phyloP scores from a whole-genome alignment of 2,888 invertebrate species.

The Eurois occulta region DNA sequence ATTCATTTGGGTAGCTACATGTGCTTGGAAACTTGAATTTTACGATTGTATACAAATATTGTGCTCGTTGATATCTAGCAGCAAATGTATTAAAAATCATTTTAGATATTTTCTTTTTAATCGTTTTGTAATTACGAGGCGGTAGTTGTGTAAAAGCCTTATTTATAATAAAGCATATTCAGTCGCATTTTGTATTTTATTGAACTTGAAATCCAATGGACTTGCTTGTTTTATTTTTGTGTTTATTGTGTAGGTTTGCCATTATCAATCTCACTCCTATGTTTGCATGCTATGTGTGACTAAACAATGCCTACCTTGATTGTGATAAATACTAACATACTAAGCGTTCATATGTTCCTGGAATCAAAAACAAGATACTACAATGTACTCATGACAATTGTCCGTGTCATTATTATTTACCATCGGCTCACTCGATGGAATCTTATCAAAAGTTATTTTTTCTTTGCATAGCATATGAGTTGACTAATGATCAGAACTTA shows the following conservation, averaged over 20 bases:
- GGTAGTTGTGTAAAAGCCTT: slow-evolving; percentile 86
- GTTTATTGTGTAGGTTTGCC: slow-evolving; percentile 90
- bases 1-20: slow-evolving; percentile 68
- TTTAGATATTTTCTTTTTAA: slow-evolving; percentile 73
- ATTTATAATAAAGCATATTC: slow-evolving; percentile 89
- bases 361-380: slow-evolving; percentile 24
- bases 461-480: slow-evolving; percentile 50
- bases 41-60: slow-evolving; percentile 73
- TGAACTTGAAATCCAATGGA: slow-evolving; percentile 74
- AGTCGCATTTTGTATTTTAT: slow-evolving; percentile 87
- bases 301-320: slow-evolving; percentile 56
- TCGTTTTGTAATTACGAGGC: slow-evolving; percentile 85
- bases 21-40: slow-evolving; percentile 61
- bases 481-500: slow-evolving; percentile 4
- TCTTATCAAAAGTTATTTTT: slow-evolving; percentile 48
- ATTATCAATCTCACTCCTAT: slow-evolving; percentile 77
- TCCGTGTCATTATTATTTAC: slow-evolving; percentile 13
- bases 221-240: slow-evolving; percentile 80
- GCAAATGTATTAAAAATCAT: slow-evolving; percentile 67
- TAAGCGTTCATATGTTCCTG: slow-evolving; percentile 43
- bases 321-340: slow-evolving; percentile 57
- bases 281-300: slow-evolving; percentile 68
- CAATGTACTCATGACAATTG: slow-evolving; percentile 15
- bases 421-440: slow-evolving; percentile 11
- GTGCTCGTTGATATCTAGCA: slow-evolving; percentile 68